phyloP scores from a whole-genome alignment of 2,888 invertebrate species.

The Rapana venosa region DNA sequence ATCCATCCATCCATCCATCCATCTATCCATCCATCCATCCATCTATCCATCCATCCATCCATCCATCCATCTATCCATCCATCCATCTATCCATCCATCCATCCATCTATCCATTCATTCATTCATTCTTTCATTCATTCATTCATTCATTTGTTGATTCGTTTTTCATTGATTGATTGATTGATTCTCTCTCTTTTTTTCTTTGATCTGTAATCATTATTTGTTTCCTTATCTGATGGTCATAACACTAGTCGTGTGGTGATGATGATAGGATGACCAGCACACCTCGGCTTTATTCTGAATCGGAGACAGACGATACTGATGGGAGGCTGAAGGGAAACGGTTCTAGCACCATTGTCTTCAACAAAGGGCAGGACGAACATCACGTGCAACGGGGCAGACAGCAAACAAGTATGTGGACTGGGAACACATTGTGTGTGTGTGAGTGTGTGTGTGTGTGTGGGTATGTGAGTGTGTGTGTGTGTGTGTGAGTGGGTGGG shows the following conservation, averaged over 20 bases:
- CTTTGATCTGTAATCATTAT: too few species aligned
- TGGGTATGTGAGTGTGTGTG: background rate
- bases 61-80: too few species aligned
- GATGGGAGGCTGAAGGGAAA: slow-evolving; percentile 60
- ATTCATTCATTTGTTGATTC: too few species aligned
- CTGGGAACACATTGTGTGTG: background rate
- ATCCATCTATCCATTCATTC: too few species aligned
- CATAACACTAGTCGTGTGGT: too few species aligned
- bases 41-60: too few species aligned
- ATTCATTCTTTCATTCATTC: too few species aligned
- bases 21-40: too few species aligned
- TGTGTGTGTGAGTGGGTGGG: background rate
- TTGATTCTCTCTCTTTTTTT: too few species aligned
- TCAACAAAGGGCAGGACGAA: slow-evolving; percentile 77
- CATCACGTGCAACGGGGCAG: slow-evolving; percentile 86
- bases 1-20: too few species aligned
- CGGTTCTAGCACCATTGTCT: slow-evolving; percentile 64
- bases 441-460: background rate
- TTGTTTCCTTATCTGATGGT: background rate
- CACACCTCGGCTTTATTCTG: slow-evolving; percentile 58
- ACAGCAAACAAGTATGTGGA: slow-evolving; percentile 84
- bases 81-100: too few species aligned
- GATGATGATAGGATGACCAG: slow-evolving; percentile 61
- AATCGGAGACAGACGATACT: slow-evolving; percentile 51
- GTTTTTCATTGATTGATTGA: too few species aligned